A percentile compares a stretch with the other conserved stretches of the same genome.
Conservation (phyloP, 1,140 invertebrate genomes). For the Aphidius ervi region DNA sequence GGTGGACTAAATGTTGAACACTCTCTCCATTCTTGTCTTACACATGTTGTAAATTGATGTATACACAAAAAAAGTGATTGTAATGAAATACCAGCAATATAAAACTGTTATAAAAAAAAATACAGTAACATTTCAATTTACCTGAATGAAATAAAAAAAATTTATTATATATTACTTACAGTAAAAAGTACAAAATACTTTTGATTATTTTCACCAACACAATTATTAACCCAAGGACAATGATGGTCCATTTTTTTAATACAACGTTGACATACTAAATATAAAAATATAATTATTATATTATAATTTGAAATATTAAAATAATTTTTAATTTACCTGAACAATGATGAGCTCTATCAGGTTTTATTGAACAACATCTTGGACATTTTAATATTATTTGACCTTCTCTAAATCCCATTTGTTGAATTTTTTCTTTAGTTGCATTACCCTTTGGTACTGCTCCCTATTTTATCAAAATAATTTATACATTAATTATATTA, state of each 20-base stretch:
- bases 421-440: slow-evolving; percentile 95
- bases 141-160: slow-evolving; percentile 13
- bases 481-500: slow-evolving; percentile 6
- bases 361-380: slow-evolving; percentile 98
- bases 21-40: slow-evolving; percentile 91
- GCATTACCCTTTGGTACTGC: slow-evolving; percentile 98
- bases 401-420: slow-evolving; percentile 87
- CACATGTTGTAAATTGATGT: slow-evolving; percentile 91
- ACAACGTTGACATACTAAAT: slow-evolving; percentile 57
- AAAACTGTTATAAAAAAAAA: slow-evolving; percentile 72
- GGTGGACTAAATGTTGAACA: slow-evolving; percentile 92
- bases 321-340: slow-evolving; percentile 67
- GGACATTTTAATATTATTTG: slow-evolving; percentile 97
- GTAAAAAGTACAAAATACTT: slow-evolving; percentile 99
- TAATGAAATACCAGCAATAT: slow-evolving; percentile 92
- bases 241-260: slow-evolving; percentile 99
- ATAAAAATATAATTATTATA: slow-evolving; percentile 1
- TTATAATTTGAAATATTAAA: neutral
- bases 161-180: slow-evolving; percentile 59
- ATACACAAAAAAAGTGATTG: slow-evolving; percentile 90
- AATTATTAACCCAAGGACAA: slow-evolving; percentile 99
- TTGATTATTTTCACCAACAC: slow-evolving; percentile 99
- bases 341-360: slow-evolving; percentile 97
- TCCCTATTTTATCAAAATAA: slow-evolving; percentile 60
- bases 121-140: slow-evolving; percentile 12